These are phyloP conservation scores for Dicaeum eximium DNA, from an alignment of 2,113 vertebrate species.

Conservation along the genomic window DNA sequence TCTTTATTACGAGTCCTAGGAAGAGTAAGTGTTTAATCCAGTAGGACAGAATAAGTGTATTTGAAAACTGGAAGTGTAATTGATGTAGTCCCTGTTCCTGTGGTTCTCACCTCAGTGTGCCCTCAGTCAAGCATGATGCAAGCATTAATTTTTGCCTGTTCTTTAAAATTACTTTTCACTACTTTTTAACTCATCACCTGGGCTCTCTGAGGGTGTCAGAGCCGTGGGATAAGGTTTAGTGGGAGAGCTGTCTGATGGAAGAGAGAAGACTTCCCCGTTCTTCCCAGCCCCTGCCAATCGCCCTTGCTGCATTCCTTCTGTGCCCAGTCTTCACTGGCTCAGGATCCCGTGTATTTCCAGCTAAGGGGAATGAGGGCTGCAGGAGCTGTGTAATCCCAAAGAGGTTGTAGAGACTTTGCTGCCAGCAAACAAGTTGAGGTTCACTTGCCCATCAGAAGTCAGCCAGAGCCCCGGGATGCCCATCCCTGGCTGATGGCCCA, in stretches of 20 bases:
- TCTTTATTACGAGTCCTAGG: not conserved
- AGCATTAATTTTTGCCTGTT: not conserved
- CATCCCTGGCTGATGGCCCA: not conserved
- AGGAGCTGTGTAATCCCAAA: not conserved
- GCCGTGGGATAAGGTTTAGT: not conserved
- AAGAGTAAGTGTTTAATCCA: not conserved
- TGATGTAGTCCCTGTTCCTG: not conserved
- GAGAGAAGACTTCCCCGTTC: not conserved
- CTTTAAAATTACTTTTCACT: not conserved
- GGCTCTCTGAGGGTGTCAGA: not conserved
- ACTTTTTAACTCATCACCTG: not conserved
- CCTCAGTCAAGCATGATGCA: not conserved
- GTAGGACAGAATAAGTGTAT: not conserved
- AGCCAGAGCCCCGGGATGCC: rapidly evolving
- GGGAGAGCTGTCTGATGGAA: not conserved
- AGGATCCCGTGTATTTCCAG: rapidly evolving
- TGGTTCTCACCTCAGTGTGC: not conserved
- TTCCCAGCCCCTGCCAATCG: rapidly evolving
- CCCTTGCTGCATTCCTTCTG: not conserved
- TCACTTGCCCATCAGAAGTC: not conserved
- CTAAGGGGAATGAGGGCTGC: not conserved
- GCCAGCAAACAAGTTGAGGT: not conserved
- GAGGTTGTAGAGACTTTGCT: not conserved
- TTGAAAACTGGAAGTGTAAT: not conserved
- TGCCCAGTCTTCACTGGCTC: not conserved